A percentile compares a stretch with the other conserved stretches of the same genome.
phyloP scores from a whole-genome alignment of 2,113 vertebrate genomes.

The Trogon surrucura region DNA sequence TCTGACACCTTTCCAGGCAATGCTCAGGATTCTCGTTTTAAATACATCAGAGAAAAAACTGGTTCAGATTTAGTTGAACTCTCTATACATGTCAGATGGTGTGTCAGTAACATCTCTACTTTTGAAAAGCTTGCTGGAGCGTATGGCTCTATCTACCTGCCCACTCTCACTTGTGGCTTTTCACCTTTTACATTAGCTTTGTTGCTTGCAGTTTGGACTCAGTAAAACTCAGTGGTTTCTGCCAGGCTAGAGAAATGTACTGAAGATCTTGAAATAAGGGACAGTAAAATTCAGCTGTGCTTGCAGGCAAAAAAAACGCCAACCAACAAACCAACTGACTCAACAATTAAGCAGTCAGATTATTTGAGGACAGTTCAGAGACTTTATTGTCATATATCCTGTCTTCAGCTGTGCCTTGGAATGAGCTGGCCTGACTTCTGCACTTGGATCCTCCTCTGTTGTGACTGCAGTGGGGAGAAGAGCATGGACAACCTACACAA shows the following conservation, averaged over 20 bases:
- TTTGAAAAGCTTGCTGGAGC: not conserved
- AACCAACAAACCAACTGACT: not conserved
- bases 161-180: not conserved
- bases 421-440: not conserved
- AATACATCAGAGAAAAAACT: not conserved
- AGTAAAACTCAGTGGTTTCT: not conserved
- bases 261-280: not conserved
- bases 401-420: not conserved
- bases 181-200: not conserved
- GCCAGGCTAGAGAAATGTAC: not conserved
- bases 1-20: not conserved
- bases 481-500: not conserved
- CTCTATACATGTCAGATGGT: not conserved
- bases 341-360: not conserved
- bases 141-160: fast-evolving
- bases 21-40: not conserved
- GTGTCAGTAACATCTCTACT: not conserved
- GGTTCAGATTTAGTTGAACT: not conserved
- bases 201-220: not conserved
- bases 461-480: not conserved
- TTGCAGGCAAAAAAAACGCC: not conserved
- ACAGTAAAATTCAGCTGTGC: not conserved
- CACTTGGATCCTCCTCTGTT: not conserved
- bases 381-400: not conserved
- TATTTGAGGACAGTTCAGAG: not conserved